Base-by-base conservation (phyloP, 2,113 vertebrate species). In the Zingel zingel region DNA sequence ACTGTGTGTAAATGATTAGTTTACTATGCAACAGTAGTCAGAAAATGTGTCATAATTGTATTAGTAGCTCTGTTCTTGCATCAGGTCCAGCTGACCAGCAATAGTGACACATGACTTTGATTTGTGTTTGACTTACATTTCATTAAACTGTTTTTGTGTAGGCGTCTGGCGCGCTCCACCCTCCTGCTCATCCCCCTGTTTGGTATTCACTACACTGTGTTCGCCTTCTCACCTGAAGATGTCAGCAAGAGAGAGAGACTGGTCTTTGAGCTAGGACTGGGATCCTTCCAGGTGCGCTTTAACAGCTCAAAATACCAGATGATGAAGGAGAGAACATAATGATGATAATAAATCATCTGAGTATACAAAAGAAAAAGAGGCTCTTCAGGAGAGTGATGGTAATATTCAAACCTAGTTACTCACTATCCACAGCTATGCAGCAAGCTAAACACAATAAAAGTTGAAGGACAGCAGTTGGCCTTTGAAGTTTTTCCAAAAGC, bases 121-220 rank as follows among this genome's bases (percentile, higher is more conserved):
- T 69, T 65, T 74, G 58, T 77, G 53, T 72, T 54, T 71, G 19
- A 25, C 2, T 14, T 53, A 6, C 21, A 62, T 81, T 33, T 73
- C 33, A 80, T 72, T 74, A 25, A 78, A 93, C 77, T 79, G 71
- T 84, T 68, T 79, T 78, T 51, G 80, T 48, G 14, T 92, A 99
- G 98, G 93, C 96, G 98, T 59, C 94, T 99, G 92, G 98, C 98
- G 18, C 97, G 98, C 25, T 99, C 98, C 81, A 99, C 98, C 0
- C 95, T 99, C 72, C 95, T 99, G 86, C 97, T 99, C 88, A 99
- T 99, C 89, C 98, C 98, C 0, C 91, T 99, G 56, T 99, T 99
- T 45, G 98, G 98, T 80, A 99, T 99, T 92, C 98, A 99, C 94
- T 99, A 99, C 96, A 99, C 98, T 0, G 97, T 99, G 57, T 99